Conservation (phyloP, 1,140 invertebrate genomes). For the Portunus trituberculatus region DNA sequence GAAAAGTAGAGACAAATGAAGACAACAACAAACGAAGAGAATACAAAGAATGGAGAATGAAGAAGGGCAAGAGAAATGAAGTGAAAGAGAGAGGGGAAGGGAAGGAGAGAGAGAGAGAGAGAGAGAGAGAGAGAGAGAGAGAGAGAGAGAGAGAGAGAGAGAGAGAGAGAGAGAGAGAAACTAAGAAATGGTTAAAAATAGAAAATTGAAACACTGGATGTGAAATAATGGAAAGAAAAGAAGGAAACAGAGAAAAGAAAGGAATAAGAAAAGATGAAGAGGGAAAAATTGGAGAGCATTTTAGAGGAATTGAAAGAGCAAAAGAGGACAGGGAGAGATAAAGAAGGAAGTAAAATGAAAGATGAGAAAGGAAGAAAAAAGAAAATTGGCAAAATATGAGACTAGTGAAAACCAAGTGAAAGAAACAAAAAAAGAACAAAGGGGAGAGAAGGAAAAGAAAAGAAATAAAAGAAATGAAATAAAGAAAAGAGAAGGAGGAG, state of each 20-base stretch:
- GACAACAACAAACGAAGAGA: no score
- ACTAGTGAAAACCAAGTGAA: not conserved
- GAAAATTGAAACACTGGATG: not conserved
- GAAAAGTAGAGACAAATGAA: no score
- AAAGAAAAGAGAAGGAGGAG: no score
- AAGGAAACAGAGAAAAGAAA: not conserved
- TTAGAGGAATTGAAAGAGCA: not conserved
- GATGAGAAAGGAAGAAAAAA: not conserved
- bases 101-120: not conserved
- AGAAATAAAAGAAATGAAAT: no score
- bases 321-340: not conserved
- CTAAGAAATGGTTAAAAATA: not conserved
- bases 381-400: not conserved
- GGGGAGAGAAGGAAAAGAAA: no score
- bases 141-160: not conserved
- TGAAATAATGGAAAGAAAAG: not conserved
- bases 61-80: not conserved
- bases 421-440: not conserved
- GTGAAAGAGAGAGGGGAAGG: not conserved
- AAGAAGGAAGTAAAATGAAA: not conserved
- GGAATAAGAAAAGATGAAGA: no score
- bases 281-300: not conserved
- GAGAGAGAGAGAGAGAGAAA: not conserved
- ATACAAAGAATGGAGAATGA: no score
- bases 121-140: not conserved